These are phyloP conservation scores for Troglohyphantes excavatus DNA, from an alignment of 2,888 invertebrate species.

Conservation along the genomic window DNA sequence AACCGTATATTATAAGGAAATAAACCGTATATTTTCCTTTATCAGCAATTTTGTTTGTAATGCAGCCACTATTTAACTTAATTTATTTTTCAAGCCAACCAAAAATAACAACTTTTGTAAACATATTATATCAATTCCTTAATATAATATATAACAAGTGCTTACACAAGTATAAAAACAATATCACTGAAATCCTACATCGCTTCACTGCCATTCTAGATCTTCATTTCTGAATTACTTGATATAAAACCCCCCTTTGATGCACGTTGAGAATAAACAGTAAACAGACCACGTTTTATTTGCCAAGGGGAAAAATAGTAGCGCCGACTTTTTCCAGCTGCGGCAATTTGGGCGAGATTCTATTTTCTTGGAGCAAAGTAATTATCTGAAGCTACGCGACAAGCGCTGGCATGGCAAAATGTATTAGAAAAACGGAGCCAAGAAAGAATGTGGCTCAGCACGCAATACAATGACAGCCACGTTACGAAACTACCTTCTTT, in stretches of 20 bases:
- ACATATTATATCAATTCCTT: too few relatives aligned
- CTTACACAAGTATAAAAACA: too few relatives aligned
- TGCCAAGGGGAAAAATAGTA: background rate
- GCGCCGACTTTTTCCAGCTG: background rate
- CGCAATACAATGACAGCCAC: slow-evolving; percentile 49
- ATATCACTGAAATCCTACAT: too few relatives aligned
- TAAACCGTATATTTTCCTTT: too few relatives aligned
- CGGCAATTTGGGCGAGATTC: slow-evolving; percentile 48
- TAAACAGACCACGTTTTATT: background rate
- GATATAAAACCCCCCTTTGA: background rate
- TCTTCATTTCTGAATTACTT: background rate
- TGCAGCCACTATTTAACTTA: too few relatives aligned
- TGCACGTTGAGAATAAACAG: background rate
- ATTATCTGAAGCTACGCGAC: slow-evolving; percentile 57
- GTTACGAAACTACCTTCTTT: slow-evolving; percentile 35
- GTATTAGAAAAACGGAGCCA: slow-evolving; percentile 48
- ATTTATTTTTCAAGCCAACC: too few relatives aligned
- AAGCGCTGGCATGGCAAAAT: slow-evolving; percentile 35
- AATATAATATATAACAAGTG: too few relatives aligned
- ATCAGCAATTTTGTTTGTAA: too few relatives aligned
- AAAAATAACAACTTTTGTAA: too few relatives aligned
- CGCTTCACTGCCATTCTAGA: background rate
- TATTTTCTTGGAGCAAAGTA: slow-evolving; percentile 66
- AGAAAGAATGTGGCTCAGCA: slow-evolving; percentile 36
- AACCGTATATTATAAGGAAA: too few relatives aligned